Percentiles rank a stretch among this genome's conserved stretches.
Evolutionary conservation across 2,113 vertebrate genomes (phyloP).

Genomic region (Notarius lentiginosus): DNA sequence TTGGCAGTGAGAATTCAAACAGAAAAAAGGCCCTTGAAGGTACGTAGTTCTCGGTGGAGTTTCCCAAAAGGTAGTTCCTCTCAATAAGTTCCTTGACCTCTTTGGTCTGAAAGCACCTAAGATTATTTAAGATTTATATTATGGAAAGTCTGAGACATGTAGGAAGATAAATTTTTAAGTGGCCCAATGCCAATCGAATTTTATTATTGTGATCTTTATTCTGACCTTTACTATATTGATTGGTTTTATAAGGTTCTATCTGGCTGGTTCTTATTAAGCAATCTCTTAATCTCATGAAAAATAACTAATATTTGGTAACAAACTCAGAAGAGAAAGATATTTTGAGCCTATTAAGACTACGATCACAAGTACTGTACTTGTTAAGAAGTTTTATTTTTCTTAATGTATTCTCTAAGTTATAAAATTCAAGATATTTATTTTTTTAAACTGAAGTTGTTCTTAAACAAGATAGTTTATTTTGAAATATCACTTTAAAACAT

Average conservation of each 20-base stretch:
- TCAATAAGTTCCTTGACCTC: no score
- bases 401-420: neutral
- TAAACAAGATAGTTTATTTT: neutral
- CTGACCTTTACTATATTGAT: no score
- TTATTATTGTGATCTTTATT: neutral
- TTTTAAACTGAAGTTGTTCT: neutral
- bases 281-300: neutral
- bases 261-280: neutral
- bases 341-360: neutral
- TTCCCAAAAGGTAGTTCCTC: no score
- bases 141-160: neutral
- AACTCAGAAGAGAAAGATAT: neutral
- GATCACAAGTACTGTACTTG: neutral
- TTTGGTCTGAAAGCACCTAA: no score
- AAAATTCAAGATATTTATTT: neutral
- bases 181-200: neutral
- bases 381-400: neutral
- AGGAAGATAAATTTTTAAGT: neutral
- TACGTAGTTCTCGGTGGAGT: no score
- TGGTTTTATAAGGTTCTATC: neutral
- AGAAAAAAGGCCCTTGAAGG: no score
- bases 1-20: no score
- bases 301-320: neutral
- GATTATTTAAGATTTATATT: neutral
- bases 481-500: neutral